Conservation (phyloP, 2,888 invertebrate genomes). For the Galeruca laticollis region DNA sequence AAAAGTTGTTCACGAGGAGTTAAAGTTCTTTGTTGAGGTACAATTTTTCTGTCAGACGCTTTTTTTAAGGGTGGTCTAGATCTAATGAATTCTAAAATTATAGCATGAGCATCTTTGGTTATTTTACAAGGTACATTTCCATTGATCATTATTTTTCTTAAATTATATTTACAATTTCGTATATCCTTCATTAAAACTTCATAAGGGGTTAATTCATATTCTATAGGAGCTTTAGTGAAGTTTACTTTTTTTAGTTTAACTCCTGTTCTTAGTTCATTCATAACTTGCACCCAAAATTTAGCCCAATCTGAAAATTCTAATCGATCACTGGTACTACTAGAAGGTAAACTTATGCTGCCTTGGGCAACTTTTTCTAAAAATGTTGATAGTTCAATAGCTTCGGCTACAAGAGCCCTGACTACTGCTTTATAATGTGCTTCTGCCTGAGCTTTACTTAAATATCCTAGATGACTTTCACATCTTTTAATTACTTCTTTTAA, state of each 20-base stretch:
- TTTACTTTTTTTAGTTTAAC: slow-evolving; percentile 93
- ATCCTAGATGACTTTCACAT: slow-evolving; percentile 59
- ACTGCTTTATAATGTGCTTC: slow-evolving; percentile 91
- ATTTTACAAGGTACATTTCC: slow-evolving; percentile 85
- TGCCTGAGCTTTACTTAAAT: slow-evolving; percentile 70
- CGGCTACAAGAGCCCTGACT: slow-evolving; percentile 90
- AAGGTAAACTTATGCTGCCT: slow-evolving; percentile 76
- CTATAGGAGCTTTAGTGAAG: slow-evolving; percentile 81
- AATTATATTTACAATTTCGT: slow-evolving; percentile 87
- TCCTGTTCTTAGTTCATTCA: slow-evolving; percentile 90
- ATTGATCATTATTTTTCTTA: slow-evolving; percentile 87
- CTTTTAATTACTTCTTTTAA: slow-evolving; percentile 55
- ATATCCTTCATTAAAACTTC: slow-evolving; percentile 98
- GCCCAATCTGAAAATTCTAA: slow-evolving; percentile 94
- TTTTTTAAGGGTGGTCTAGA: slow-evolving; percentile 94
- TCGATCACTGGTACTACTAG: slow-evolving; percentile 77
- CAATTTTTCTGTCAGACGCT: slow-evolving; percentile 87
- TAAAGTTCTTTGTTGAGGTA: slow-evolving; percentile 78
- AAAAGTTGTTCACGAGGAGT: slow-evolving; percentile 88
- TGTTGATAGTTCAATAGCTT: slow-evolving; percentile 89
- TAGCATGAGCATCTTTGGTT: slow-evolving; percentile 94
- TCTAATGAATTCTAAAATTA: slow-evolving; percentile 96
- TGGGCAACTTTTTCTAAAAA: slow-evolving; percentile 88
- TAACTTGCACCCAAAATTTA: slow-evolving; percentile 95
- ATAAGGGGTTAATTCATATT: slow-evolving; percentile 95